These are phyloP conservation scores for Corbicula japonica DNA, from an alignment of 2,888 invertebrate genomes.

Conservation along the genomic window DNA sequence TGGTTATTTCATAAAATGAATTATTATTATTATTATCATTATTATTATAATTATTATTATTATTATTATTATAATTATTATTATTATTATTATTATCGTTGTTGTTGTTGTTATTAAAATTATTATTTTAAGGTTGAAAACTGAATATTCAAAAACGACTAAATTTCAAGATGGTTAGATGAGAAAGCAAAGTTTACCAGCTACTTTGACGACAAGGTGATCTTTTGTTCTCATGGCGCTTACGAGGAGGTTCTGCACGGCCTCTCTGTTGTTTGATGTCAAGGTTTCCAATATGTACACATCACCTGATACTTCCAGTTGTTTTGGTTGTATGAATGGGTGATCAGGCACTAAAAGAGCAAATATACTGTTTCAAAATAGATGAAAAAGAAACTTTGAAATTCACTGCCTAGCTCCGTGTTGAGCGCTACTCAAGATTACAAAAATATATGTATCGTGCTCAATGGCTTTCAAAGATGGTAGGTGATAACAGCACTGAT, in stretches of 20 bases:
- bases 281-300: conserved; percentile 1
- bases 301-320: conserved; percentile 19
- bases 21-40: background rate
- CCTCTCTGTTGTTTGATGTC: background rate
- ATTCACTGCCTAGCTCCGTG: too few relatives aligned
- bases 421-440: too few relatives aligned
- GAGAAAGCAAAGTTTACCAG: too few relatives aligned
- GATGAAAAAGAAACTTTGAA: too few relatives aligned
- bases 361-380: too few relatives aligned
- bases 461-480: too few relatives aligned
- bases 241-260: background rate
- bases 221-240: background rate
- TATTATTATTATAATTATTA: background rate
- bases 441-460: too few relatives aligned
- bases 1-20: too few relatives aligned
- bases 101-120: background rate
- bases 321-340: too few relatives aligned
- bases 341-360: too few relatives aligned
- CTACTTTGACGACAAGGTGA: background rate
- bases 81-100: background rate
- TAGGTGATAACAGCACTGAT: too few relatives aligned
- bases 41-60: background rate
- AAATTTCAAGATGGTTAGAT: background rate
- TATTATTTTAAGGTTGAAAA: background rate
- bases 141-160: background rate